A percentile compares a stretch with the other conserved stretches of the same genome.
phyloP scores from a whole-genome alignment of 2,113 vertebrate species.

The Osmerus eperlanus region DNA sequence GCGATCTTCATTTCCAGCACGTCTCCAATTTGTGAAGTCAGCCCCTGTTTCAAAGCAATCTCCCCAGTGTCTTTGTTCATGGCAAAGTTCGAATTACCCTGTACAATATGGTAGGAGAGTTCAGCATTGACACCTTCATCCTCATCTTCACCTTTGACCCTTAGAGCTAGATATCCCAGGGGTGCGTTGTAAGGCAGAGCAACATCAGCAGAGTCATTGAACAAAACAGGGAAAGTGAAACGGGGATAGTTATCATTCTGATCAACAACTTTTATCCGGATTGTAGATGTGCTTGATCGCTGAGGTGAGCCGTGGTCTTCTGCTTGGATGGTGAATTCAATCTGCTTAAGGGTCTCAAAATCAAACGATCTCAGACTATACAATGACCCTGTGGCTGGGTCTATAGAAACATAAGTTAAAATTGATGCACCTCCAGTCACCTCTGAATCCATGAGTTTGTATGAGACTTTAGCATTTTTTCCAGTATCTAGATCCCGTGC shows the following conservation, averaged over 20 bases:
- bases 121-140: constrained; percentile 59
- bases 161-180: constrained; percentile 59
- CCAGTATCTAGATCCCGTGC: constrained; percentile 69
- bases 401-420: constrained; percentile 61
- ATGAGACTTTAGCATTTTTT: constrained; percentile 63
- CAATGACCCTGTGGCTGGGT: constrained; percentile 60
- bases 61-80: constrained; percentile 60
- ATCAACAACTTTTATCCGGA: constrained; percentile 64
- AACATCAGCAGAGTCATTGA: constrained; percentile 59
- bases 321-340: constrained; percentile 61
- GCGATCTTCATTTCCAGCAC: constrained; percentile 51
- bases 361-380: constrained; percentile 63
- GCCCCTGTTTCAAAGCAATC: constrained; percentile 56
- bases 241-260: constrained; percentile 68
- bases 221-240: constrained; percentile 57
- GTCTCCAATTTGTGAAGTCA: constrained; percentile 46
- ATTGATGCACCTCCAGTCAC: constrained; percentile 32
- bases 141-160: constrained; percentile 52
- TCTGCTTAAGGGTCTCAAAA: constrained; percentile 53
- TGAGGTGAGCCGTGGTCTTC: constrained; percentile 59
- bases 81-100: constrained; percentile 57
- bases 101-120: constrained; percentile 57
- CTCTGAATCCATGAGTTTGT: constrained; percentile 63
- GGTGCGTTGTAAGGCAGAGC: constrained; percentile 54
- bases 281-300: constrained; percentile 47